Conservation (phyloP, 1,140 invertebrate species). For the Musca domestica region DNA sequence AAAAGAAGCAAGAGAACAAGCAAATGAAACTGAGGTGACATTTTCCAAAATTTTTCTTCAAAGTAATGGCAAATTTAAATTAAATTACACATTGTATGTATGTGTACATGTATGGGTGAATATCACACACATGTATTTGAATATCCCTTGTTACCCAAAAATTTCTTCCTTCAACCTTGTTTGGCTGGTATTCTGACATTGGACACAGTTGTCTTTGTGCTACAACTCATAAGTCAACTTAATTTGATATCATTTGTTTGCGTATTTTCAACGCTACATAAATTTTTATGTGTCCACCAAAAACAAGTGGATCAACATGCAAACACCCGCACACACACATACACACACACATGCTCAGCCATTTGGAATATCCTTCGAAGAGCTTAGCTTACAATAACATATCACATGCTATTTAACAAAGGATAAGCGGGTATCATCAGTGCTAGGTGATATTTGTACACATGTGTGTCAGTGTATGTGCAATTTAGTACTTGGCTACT, state of each 20-base stretch:
- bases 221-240: conserved; percentile 53
- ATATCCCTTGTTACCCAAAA: not conserved
- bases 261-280: conserved; percentile 47
- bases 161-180: not conserved
- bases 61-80: conserved; percentile 4
- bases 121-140: not conserved
- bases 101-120: not conserved
- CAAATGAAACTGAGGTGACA: not conserved
- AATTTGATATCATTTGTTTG: conserved; percentile 49
- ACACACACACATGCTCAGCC: not conserved
- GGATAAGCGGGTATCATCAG: too few relatives aligned
- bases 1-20: not conserved
- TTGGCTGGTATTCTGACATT: not conserved
- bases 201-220: conserved; percentile 46
- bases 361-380: too few relatives aligned
- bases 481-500: too few relatives aligned
- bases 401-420: too few relatives aligned
- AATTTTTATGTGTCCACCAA: conserved; percentile 30
- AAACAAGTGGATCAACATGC: conserved; percentile 4
- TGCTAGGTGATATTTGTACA: too few relatives aligned
- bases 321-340: not conserved
- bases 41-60: conserved; percentile 12
- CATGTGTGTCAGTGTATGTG: too few relatives aligned
- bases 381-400: too few relatives aligned
- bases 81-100: conserved; percentile 11